These are phyloP conservation scores for Nesoenas mayeri DNA, from an alignment of 2,113 vertebrate genomes.

Conservation along the genomic window DNA sequence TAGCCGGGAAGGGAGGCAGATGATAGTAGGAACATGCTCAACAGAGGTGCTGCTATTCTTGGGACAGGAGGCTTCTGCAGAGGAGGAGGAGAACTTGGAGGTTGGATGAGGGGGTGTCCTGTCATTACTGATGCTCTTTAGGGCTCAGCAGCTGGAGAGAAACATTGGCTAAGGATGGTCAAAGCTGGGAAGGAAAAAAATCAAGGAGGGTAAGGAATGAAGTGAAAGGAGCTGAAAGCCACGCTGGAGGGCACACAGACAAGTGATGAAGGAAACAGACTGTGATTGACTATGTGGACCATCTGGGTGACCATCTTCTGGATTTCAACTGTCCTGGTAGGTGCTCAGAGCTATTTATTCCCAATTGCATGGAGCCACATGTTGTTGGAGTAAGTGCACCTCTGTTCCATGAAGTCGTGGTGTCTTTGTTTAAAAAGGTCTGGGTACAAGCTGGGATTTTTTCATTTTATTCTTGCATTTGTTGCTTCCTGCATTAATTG, in stretches of 20 bases:
- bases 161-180: slow-evolving; percentile 19
- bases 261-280: slow-evolving; percentile 22
- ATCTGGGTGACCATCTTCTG: slow-evolving; percentile 33
- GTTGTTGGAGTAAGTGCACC: not conserved
- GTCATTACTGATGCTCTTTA: slow-evolving; percentile 25
- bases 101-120: not conserved
- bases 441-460: not conserved
- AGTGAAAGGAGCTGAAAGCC: slow-evolving; percentile 20
- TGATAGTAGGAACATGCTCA: not conserved
- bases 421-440: not conserved
- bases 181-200: slow-evolving; percentile 8
- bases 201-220: not conserved
- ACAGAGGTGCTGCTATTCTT: slow-evolving; percentile 34
- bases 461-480: not conserved
- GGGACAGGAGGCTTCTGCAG: slow-evolving; percentile 1
- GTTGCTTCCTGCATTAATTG: not conserved
- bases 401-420: not conserved
- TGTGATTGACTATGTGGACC: slow-evolving; percentile 52
- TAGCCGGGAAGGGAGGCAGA: not conserved
- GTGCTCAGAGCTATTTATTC: slow-evolving; percentile 27
- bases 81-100: slow-evolving; percentile 19
- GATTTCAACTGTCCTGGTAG: slow-evolving; percentile 41
- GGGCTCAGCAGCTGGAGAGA: slow-evolving; percentile 7
- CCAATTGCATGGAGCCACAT: not conserved
- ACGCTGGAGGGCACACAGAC: not conserved